These are phyloP conservation scores for Phylloscopus trochiloides DNA, from an alignment of 2,113 vertebrate genomes.

Conservation along the genomic window DNA sequence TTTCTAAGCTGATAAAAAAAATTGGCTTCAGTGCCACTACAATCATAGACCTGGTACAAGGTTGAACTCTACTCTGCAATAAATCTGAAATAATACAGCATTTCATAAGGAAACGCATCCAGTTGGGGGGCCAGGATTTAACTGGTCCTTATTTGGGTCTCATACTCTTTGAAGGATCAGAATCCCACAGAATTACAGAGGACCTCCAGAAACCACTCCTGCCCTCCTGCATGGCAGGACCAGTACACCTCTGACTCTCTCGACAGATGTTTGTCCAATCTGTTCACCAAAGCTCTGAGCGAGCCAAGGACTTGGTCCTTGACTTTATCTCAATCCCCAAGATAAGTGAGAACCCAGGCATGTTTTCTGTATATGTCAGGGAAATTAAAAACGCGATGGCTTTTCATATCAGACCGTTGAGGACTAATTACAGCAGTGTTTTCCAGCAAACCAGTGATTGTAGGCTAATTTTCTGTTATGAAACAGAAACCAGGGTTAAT, in stretches of 20 bases:
- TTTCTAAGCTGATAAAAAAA: neutral
- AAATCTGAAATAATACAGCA: neutral
- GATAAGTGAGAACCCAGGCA: slow-evolving; percentile 57
- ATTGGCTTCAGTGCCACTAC: neutral
- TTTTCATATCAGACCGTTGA: slow-evolving; percentile 71
- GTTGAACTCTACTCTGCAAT: neutral
- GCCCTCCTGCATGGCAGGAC: fast-evolving
- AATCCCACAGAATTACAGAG: neutral
- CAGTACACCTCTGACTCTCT: neutral
- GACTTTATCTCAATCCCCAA: slow-evolving; percentile 44
- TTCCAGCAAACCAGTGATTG: slow-evolving; percentile 76
- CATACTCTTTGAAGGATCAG: neutral
- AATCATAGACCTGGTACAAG: neutral
- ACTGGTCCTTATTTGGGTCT: neutral
- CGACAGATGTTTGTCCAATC: neutral
- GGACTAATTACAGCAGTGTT: slow-evolving; percentile 76
- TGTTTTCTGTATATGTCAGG: slow-evolving; percentile 65
- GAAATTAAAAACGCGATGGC: slow-evolving; percentile 65
- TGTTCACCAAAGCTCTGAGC: neutral
- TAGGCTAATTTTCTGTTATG: slow-evolving; percentile 79
- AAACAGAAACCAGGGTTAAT: slow-evolving; percentile 81
- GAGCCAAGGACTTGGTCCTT: neutral
- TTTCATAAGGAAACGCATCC: neutral
- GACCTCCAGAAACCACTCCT: neutral
- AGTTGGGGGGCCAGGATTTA: neutral